Evolutionary conservation across 1,140 invertebrate genomes (phyloP), one percentile per base, ranked within the genome.

Genomic region (Cydia splendana): DNA sequence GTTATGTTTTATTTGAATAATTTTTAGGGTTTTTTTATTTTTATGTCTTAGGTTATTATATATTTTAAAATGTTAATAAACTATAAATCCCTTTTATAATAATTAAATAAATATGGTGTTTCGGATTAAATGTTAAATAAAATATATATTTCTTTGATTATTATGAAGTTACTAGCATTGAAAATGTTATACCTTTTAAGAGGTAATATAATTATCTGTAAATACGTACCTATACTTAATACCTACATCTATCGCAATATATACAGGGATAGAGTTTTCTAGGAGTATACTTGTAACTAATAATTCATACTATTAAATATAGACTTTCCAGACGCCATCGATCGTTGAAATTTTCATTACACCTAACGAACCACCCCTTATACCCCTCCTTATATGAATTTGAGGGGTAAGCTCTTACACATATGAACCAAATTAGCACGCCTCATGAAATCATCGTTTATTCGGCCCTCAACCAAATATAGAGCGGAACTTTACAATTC

Each of bases 301-400:
- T 38, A 69, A 69, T 4, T 15, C 10, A 18, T 15, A 69, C 2
- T 3, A 9, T 69, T 69, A 38, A 38, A 42, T 45, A 38, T 71
- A 42, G 67, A 71, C 15, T n/a, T 42, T 18, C 18, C 34, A 71
- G 38, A 45, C 30, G 5, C 67, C n/a, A 12, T 24, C 53, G 28
- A 10, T 24, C 57, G 30, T 38, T 71, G 15, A 71, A 71, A 71
- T 71, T 71, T 71, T 42, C n/a, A 71, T 38, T 38, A 42, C 30
- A n/a, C n/a, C 34, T 18, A 67, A 30, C 9, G 18, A 4, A 34
- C 65, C 51, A 53, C 51, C 51, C 48, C 18, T 24, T 18, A 12
- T 38, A 24, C 28, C 38, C 13, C 4, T 71, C 34, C 67, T 71
- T 71, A 4, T 42, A 18, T 24, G 15, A 71, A 34, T 71, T 71